Conservation (phyloP, 1,140 invertebrate genomes). For the Drosophila burlai region DNA sequence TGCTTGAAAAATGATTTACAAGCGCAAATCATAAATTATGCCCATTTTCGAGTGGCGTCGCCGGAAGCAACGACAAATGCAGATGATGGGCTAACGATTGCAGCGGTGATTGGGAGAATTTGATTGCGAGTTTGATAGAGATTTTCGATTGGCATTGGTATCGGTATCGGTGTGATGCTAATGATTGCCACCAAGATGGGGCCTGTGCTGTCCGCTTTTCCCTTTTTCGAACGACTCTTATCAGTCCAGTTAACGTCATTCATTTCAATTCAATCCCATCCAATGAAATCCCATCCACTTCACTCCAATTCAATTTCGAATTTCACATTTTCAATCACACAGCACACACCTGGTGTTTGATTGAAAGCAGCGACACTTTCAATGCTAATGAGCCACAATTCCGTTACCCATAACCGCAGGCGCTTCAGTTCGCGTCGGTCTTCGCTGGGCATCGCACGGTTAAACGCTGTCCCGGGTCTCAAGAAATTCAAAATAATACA, state of each 20-base stretch:
- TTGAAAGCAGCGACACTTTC: conserved; percentile 56
- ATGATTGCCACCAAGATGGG: conserved; percentile 23
- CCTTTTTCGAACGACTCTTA: conserved; percentile 17
- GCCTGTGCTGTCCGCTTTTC: not conserved
- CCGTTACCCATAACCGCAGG: conserved; percentile 9
- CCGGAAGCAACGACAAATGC: conserved; percentile 60
- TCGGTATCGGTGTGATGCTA: conserved; percentile 8
- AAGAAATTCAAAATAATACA: conserved; percentile 15
- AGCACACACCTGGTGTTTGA: conserved; percentile 27
- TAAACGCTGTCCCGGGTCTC: conserved; percentile 42
- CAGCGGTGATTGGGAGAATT: conserved; percentile 14
- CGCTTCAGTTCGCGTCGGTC: conserved; percentile 72
- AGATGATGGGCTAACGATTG: conserved; percentile 46
- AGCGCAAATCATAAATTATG: conserved; percentile 79
- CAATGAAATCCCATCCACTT: conserved; percentile 17
- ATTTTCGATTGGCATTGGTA: conserved; percentile 20
- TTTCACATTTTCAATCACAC: conserved; percentile 60
- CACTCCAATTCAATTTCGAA: conserved; percentile 31
- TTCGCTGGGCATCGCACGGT: conserved; percentile 64
- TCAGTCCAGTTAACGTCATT: conserved; percentile 35
- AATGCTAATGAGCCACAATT: conserved; percentile 57
- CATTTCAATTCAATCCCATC: conserved; percentile 2
- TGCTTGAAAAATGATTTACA: conserved; percentile 78
- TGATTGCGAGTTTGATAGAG: conserved; percentile 25
- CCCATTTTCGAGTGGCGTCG: conserved; percentile 57